Evolutionary conservation across 2,113 vertebrate species (phyloP).

Genomic region (Dipodomys spectabilis): DNA sequence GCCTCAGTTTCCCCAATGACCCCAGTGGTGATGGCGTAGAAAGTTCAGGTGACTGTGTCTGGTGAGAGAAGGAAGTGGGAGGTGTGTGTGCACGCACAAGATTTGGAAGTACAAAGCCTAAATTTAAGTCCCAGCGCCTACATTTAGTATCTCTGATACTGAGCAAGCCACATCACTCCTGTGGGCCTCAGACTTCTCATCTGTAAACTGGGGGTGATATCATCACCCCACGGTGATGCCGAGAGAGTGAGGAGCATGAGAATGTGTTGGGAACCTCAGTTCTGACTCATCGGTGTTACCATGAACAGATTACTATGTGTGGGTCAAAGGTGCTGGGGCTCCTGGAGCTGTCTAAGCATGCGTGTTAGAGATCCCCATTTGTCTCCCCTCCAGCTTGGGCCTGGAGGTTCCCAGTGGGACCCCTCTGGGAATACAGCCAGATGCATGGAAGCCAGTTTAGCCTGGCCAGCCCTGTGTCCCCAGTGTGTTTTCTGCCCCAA

Average conservation of each 20-base stretch:
- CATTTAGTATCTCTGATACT: background rate
- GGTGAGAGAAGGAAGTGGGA: conserved; percentile 25
- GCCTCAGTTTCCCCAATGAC: conserved; percentile 57
- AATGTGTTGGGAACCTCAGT: background rate
- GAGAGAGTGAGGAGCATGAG: background rate
- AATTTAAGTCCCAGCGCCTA: background rate
- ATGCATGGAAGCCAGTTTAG: conserved; percentile 35
- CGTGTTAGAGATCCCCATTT: background rate
- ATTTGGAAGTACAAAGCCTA: conserved; percentile 5
- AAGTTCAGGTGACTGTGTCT: background rate
- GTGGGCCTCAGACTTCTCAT: conserved; percentile 27
- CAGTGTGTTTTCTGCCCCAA: conserved; percentile 71
- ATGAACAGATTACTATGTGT: background rate
- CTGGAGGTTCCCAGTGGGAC: background rate
- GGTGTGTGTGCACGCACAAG: background rate
- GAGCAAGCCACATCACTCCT: background rate
- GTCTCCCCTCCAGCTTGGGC: conserved; percentile 21
- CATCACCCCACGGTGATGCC: accelerated
- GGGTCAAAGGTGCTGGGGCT: background rate
- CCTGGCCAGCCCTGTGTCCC: conserved; percentile 31
- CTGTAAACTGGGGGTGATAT: background rate
- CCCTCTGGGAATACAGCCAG: conserved; percentile 20
- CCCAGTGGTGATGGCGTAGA: background rate
- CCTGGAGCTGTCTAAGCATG: background rate
- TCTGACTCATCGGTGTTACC: background rate